Evolutionary conservation across 2,113 vertebrate genomes (phyloP), one percentile per base, ranked within the genome.

Genomic region (Saccopteryx leptura): DNA sequence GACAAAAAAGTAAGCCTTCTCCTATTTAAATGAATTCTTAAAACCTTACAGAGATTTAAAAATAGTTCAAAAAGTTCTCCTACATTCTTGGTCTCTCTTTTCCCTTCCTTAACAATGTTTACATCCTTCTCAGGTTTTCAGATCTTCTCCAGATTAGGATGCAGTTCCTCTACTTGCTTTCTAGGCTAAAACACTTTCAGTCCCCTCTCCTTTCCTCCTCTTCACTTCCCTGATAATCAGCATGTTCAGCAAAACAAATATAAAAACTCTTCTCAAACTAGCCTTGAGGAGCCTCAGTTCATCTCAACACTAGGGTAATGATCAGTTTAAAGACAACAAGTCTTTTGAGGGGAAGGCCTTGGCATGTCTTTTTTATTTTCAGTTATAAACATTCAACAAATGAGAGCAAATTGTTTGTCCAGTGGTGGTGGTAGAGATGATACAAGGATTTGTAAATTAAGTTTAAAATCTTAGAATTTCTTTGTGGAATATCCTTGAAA

Each of bases 151-250:
- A 80, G 4, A 71, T 71, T 78, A 78, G 24, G 28, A 66, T 52
- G 14, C 56, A 75, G 13, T 79, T 97, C 61, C 33, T 89, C 84
- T 31, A 72, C 46, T 74, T 85, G 31, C 46, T 90, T 90, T 85
- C 61, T 88, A 96, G 66, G 93, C 9, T 84, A 76, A 95, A 83
- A 76, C 69, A 79, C 19, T 72, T 78, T 90, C 31, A 54, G 61
- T 83, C 12, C 24, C 11, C 33, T 86, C 14, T 91, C n/a, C 78
- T 58, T 89, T 87, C 81, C 65, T 75, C 54, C 23, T 68, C 6
- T 63, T 60, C 79, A 17, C 72, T 96, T 95, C 94, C 46, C 54
- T 79, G 69, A 8, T 90, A 75, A 66, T 58, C 58, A 91, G 0
- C 24, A 82, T 56, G 3, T 48, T 74, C 56, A 66, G 46, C 50